Conservation (phyloP, 30 jellyfish, hydroid and myxozoan genomes). For the Morbakka virulenta region DNA sequence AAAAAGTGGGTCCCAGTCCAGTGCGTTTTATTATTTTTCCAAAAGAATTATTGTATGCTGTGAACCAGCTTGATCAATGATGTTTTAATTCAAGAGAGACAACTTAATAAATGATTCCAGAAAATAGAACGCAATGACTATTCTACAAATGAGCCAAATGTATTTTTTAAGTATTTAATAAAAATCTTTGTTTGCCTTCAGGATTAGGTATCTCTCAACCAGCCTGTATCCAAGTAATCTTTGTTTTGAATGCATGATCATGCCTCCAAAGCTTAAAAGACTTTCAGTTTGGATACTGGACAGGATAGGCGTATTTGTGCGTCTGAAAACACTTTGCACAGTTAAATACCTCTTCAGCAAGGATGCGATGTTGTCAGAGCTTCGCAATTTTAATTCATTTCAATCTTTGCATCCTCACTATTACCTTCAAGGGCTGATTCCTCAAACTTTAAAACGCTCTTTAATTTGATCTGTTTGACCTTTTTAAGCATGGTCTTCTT, state of each 20-base stretch:
- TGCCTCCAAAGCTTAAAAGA: slow-evolving; percentile 5
- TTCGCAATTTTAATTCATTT: neutral
- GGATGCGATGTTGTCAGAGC: slow-evolving; percentile 2
- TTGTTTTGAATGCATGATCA: neutral
- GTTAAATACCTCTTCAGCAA: neutral
- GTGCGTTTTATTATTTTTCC: no score
- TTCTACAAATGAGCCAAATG: no score
- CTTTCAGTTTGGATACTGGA: neutral
- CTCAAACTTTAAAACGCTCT: no score
- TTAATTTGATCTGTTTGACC: no score
- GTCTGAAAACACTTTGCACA: neutral
- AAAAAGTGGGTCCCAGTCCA: no score
- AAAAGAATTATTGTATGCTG: no score
- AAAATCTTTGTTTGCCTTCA: slow-evolving; percentile 2
- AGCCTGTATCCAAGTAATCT: neutral
- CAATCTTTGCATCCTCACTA: neutral
- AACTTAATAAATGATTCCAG: no score
- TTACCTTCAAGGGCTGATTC: no score
- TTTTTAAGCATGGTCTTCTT: no score
- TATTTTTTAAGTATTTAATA: neutral
- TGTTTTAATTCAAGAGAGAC: no score
- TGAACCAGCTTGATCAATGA: no score
- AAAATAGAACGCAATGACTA: no score
- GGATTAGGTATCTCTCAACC: neutral
- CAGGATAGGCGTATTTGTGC: slow-evolving; percentile 4